Conservation (phyloP, 2,888 invertebrate species). For the Macrosiphum euphorbiae region DNA sequence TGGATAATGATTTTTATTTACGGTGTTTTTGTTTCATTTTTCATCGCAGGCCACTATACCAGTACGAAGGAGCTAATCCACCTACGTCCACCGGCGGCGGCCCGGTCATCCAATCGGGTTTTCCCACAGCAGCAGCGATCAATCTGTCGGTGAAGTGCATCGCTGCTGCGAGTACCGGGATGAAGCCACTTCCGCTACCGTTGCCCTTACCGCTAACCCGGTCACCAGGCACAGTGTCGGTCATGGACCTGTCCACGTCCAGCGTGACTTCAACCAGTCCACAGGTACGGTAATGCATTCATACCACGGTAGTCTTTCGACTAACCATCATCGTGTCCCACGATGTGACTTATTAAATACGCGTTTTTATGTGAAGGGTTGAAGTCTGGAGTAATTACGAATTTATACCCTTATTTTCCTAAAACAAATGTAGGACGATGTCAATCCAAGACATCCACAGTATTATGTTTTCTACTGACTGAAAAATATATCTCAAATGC, state of each 20-base stretch:
- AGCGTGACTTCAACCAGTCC: constrained; percentile 88
- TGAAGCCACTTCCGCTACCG: constrained; percentile 65
- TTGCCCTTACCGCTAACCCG: constrained; percentile 65
- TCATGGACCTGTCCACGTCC: constrained; percentile 88
- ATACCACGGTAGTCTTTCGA: not conserved
- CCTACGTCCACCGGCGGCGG: constrained; percentile 57
- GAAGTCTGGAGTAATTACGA: not conserved
- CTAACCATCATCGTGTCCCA: not conserved
- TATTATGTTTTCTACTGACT: not conserved
- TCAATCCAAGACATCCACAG: not conserved
- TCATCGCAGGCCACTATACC: constrained; percentile 80
- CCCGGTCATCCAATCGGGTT: constrained; percentile 66
- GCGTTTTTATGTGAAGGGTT: not conserved
- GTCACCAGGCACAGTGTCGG: constrained; percentile 69
- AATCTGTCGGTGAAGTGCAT: constrained; percentile 89
- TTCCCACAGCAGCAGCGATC: constrained; percentile 74
- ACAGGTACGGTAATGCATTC: constrained; percentile 75
- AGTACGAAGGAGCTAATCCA: constrained; percentile 75
- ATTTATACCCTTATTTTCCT: not conserved
- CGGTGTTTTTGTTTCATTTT: not conserved
- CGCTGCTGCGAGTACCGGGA: constrained; percentile 71
- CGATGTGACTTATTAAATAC: not conserved
- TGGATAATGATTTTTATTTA: not conserved
- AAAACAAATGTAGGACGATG: not conserved
- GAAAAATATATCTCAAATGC: not conserved